phyloP scores from a whole-genome alignment of 2,888 invertebrate genomes.

The Papilio protenor region DNA sequence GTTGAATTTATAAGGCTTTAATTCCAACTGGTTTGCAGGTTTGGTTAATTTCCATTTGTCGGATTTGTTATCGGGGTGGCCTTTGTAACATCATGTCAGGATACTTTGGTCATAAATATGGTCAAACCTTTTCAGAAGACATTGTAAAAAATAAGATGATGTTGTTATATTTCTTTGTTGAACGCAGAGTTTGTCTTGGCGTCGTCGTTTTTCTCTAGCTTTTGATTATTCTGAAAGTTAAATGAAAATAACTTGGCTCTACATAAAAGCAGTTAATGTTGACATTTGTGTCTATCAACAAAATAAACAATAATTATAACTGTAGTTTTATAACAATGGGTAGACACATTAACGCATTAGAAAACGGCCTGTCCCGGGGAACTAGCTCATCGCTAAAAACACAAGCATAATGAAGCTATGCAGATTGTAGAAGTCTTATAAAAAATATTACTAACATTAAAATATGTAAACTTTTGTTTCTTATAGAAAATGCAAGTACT shows the following conservation, averaged over 20 bases:
- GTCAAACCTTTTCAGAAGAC: background rate
- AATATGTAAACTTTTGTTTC: no score
- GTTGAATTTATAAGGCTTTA: background rate
- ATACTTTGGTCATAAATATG: background rate
- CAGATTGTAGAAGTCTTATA: no score
- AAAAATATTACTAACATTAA: no score
- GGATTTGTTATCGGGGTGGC: background rate
- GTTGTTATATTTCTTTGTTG: no score
- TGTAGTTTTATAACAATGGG: background rate
- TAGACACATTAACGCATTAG: constrained; percentile 5
- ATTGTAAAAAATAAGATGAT: no score
- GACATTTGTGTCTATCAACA: background rate
- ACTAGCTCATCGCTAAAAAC: background rate
- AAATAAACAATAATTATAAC: background rate
- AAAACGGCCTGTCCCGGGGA: constrained; percentile 6
- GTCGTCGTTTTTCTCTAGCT: background rate
- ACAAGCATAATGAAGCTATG: background rate
- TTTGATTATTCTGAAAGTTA: background rate
- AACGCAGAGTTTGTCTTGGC: background rate
- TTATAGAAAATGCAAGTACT: no score
- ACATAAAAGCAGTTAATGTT: background rate
- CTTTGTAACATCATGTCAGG: background rate
- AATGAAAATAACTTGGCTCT: background rate
- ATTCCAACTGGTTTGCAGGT: background rate
- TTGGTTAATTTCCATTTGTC: background rate